Conservation (phyloP, 2,113 vertebrate genomes). For the Cyprinodon variegatus region DNA sequence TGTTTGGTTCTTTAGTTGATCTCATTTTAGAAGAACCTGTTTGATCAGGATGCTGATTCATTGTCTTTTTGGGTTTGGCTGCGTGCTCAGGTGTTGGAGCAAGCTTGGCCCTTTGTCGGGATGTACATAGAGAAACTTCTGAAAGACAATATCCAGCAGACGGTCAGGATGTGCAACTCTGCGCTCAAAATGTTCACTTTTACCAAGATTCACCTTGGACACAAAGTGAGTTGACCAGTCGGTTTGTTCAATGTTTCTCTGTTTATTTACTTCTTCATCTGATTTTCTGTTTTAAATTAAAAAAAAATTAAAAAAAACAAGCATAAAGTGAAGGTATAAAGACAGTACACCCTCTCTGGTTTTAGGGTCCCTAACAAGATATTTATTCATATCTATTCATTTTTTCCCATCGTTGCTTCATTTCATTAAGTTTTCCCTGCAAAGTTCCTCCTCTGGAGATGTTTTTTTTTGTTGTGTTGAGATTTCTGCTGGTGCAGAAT, state of each 20-base stretch:
- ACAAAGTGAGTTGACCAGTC: conserved; percentile 78
- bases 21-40: background rate
- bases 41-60: background rate
- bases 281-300: too few relatives aligned
- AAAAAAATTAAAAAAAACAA: too few relatives aligned
- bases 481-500: too few relatives aligned
- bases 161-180: conserved; percentile 83
- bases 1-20: background rate
- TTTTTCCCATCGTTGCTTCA: too few relatives aligned
- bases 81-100: conserved; percentile 83
- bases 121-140: conserved; percentile 92
- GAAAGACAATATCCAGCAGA: conserved; percentile 85
- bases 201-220: conserved; percentile 91
- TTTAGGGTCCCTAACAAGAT: background rate
- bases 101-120: conserved; percentile 94
- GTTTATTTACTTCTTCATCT: background rate
- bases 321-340: background rate
- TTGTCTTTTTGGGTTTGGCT: background rate
- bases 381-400: too few relatives aligned
- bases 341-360: background rate
- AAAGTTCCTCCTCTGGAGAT: too few relatives aligned
- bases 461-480: too few relatives aligned
- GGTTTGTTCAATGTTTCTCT: background rate
- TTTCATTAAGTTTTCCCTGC: too few relatives aligned
- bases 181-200: conserved; percentile 91